Base-by-base conservation (phyloP, 2,888 invertebrate genomes). In the Campaea margaritaria region DNA sequence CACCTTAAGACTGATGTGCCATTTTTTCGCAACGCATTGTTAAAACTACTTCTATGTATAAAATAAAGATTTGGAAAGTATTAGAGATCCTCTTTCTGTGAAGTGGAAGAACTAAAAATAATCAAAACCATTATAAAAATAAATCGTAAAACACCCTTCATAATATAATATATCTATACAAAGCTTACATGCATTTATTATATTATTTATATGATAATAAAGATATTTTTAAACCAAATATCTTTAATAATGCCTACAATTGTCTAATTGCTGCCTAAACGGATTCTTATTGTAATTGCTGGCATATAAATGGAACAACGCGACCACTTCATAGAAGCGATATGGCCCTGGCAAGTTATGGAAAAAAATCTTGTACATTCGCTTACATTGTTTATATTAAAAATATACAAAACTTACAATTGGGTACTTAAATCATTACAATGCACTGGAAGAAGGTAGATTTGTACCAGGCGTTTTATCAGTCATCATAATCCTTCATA, bases 261-360 rank as follows among this genome's bases (percentile, higher is more conserved):
- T 61, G 15, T 62, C 62, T 68, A 70, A 61, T n/a, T 44, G 13
- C 38, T 27, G 7, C 56, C 56, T 61, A 15, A 51, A 62, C 39
- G 44, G 31, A 27, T n/a, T 38, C 16, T 28, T 55, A 56, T 39
- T 13, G 31, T n/a, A 34, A 27, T 3, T 46, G 11, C 34, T 46
- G 15, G 1, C 12, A 34, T 14, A 46, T 5, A 62, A 61, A 64
- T 54, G 64, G 47, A 67, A 70, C 65, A 66, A 54, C 21, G 21
- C 21, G 21, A 21, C 77, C 82, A 75, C 91, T 91, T 90, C 90
- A 90, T 89, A 87, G 89, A 90, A 91, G 90, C 86, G 80, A 84
- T 73, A 67, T 69, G 73, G 81, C 79, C 76, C 78, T 82, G 87
- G 85, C 87, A 87, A 87, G 83, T 55, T 76, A 68, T 79, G 76